A percentile compares a stretch with the other conserved stretches of the same genome.
Evolutionary conservation across 2,888 invertebrate genomes (phyloP).

Genomic region (Plebejus anna): DNA sequence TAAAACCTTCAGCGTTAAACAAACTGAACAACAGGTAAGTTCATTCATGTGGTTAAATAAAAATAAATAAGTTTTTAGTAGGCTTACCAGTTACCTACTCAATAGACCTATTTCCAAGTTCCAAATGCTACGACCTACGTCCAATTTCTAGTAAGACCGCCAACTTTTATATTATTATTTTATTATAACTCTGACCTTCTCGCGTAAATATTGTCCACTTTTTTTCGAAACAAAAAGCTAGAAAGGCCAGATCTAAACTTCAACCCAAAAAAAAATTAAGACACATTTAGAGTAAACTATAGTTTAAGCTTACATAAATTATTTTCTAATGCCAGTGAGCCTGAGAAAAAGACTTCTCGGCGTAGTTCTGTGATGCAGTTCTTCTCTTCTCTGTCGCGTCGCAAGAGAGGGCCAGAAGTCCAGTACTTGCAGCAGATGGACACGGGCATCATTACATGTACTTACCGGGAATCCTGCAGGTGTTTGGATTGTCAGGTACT

Average conservation of each 20-base stretch:
- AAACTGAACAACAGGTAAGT: slow-evolving; percentile 47
- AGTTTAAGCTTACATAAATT: background rate
- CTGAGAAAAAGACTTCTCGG: slow-evolving; percentile 48
- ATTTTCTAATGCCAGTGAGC: slow-evolving; percentile 37
- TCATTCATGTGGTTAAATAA: background rate
- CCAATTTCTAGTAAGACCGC: too few relatives aligned
- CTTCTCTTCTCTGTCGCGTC: slow-evolving; percentile 56
- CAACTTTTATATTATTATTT: too few relatives aligned
- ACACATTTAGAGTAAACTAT: background rate
- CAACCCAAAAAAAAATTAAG: background rate
- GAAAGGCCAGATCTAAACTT: background rate
- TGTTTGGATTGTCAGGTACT: slow-evolving; percentile 68
- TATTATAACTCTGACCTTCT: too few relatives aligned
- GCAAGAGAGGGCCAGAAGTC: slow-evolving; percentile 52
- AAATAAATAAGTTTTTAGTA: too few relatives aligned
- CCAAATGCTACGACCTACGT: too few relatives aligned
- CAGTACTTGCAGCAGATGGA: slow-evolving; percentile 58
- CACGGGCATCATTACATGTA: slow-evolving; percentile 55
- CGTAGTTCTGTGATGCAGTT: slow-evolving; percentile 52
- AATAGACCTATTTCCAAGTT: too few relatives aligned
- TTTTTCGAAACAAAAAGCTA: too few relatives aligned
- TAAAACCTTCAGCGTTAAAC: slow-evolving; percentile 58
- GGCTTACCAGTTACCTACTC: too few relatives aligned
- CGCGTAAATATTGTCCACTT: too few relatives aligned
- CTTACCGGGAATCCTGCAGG: slow-evolving; percentile 65